These are phyloP conservation scores for Psammodynastes pulverulentus DNA, from an alignment of 2,113 vertebrate species.

Conservation along the genomic window DNA sequence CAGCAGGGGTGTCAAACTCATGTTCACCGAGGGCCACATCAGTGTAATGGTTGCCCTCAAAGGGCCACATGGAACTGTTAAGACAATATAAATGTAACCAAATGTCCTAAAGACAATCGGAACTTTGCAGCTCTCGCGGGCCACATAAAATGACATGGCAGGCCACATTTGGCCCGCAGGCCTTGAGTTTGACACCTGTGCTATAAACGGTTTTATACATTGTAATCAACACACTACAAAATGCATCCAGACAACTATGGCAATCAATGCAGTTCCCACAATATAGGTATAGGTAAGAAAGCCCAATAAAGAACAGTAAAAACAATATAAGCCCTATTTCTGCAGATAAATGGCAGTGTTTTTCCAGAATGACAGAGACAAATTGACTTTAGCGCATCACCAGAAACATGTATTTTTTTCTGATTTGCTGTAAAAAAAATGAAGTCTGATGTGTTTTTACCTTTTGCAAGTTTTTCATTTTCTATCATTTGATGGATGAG, in stretches of 20 bases:
- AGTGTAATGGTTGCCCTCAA: no score
- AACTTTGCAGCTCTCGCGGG: no score
- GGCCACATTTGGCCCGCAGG: no score
- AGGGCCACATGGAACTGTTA: no score
- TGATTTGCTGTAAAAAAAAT: neutral
- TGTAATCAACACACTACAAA: neutral
- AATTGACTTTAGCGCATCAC: neutral
- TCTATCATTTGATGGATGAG: slow-evolving; percentile 37
- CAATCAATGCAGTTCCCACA: neutral
- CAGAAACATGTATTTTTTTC: neutral
- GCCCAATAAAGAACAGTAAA: neutral
- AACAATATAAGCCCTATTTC: neutral
- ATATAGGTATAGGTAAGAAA: neutral
- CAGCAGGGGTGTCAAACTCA: no score
- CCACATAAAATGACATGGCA: no score
- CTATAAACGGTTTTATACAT: neutral
- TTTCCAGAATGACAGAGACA: neutral
- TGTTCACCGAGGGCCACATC: no score
- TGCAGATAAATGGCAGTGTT: neutral
- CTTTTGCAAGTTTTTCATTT: slow-evolving; percentile 40
- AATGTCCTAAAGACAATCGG: no score
- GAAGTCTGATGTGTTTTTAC: slow-evolving; percentile 32
- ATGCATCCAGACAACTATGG: neutral
- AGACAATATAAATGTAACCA: no score
- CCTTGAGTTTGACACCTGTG: no score